Percentiles rank a stretch among this genome's conserved stretches.
These are phyloP conservation scores for Gallirallus australis DNA, from an alignment of 2,797 vertebrate species.

Conservation along the genomic window DNA sequence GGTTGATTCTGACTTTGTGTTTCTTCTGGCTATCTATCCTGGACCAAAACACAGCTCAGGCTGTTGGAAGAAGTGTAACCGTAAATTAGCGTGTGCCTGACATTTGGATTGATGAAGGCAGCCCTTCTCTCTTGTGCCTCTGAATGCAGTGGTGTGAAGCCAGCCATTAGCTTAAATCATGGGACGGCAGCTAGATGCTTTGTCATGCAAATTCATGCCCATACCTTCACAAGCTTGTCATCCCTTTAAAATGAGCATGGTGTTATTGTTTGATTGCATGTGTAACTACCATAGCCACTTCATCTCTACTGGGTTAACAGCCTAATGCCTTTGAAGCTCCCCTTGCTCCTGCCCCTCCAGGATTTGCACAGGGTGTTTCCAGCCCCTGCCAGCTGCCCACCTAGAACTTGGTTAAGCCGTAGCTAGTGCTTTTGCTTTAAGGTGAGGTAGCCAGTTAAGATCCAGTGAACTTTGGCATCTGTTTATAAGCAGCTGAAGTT, in stretches of 20 bases:
- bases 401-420: not conserved
- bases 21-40: slow-evolving; percentile 17
- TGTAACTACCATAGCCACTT: not conserved
- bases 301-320: not conserved
- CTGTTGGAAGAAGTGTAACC: not conserved
- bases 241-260: not conserved
- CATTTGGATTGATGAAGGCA: not conserved
- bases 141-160: not conserved
- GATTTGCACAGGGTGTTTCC: not conserved
- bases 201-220: not conserved
- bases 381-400: not conserved
- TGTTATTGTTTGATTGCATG: not conserved
- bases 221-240: not conserved
- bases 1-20: not conserved
- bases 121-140: not conserved
- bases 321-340: not conserved
- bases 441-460: not conserved
- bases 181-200: not conserved
- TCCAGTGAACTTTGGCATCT: not conserved
- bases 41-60: not conserved
- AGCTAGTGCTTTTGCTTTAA: not conserved
- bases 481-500: not conserved
- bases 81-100: not conserved
- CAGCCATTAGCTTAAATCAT: not conserved
- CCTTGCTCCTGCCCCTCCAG: not conserved